A percentile compares a stretch with the other conserved stretches of the same genome.
phyloP scores from a whole-genome alignment of 2,797 vertebrate genomes.

The Onychomys torridus region DNA sequence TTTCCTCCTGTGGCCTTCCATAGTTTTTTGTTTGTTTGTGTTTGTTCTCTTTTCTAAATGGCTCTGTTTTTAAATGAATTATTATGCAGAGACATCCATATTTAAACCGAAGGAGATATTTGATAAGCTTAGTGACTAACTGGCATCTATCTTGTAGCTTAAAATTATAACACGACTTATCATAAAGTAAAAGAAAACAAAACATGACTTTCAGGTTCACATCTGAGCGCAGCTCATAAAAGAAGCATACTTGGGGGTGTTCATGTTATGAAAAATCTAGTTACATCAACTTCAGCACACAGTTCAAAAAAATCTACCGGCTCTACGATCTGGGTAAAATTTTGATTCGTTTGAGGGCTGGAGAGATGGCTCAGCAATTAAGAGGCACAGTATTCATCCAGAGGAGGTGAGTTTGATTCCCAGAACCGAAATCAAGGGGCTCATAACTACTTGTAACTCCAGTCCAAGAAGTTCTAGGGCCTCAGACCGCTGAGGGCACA shows the following conservation, averaged over 20 bases:
- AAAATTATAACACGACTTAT: neutral
- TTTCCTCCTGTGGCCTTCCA: neutral
- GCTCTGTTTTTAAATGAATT: constrained; percentile 54
- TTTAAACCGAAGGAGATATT: neutral
- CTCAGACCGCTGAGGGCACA: neutral
- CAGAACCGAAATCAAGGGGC: neutral
- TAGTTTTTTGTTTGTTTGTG: neutral
- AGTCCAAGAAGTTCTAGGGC: neutral
- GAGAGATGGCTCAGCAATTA: neutral
- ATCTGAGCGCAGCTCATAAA: neutral
- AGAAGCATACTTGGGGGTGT: neutral
- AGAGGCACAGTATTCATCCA: neutral
- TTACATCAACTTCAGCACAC: neutral
- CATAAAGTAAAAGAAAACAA: neutral
- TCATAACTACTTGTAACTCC: neutral
- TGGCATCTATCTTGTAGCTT: neutral
- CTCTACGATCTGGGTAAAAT: neutral
- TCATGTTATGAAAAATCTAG: neutral
- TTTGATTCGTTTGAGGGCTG: neutral
- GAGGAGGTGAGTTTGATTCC: neutral
- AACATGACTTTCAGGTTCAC: neutral
- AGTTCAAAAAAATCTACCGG: neutral
- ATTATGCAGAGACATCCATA: neutral
- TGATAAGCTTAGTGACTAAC: neutral
- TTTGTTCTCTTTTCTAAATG: neutral